Evolutionary conservation across 2,888 invertebrate species (phyloP).

Genomic region (Nudaria mundana): DNA sequence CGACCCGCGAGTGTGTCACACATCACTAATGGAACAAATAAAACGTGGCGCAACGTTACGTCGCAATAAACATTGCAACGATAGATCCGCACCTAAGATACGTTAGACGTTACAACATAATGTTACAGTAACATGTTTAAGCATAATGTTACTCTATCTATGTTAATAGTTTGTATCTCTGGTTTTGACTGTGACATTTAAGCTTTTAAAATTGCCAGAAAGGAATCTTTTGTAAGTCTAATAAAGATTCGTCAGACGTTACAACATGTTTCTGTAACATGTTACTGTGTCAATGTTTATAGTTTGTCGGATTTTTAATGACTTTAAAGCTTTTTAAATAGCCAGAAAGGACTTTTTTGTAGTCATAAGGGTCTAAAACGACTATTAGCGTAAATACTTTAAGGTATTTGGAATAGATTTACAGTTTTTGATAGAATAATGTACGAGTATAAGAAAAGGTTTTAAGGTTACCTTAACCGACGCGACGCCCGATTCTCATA

Average conservation of each 20-base stretch:
- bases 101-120: conserved; percentile 69
- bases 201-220: background rate
- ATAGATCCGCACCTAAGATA: conserved; percentile 94
- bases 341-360: too few relatives aligned
- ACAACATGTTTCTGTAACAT: background rate
- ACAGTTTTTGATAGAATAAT: too few relatives aligned
- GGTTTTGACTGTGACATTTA: background rate
- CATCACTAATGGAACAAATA: conserved; percentile 97
- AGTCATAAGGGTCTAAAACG: too few relatives aligned
- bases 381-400: too few relatives aligned
- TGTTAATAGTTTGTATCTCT: conserved; percentile 3
- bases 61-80: conserved; percentile 89
- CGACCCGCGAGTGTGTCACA: conserved; percentile 89
- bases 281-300: conserved; percentile 4
- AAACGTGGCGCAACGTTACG: conserved; percentile 91
- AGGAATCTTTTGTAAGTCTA: too few relatives aligned
- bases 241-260: conserved; percentile 87
- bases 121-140: conserved; percentile 5
- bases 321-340: background rate
- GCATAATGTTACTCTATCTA: too few relatives aligned
- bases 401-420: background rate
- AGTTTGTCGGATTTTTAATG: conserved; percentile 1
- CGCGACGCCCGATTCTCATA: too few relatives aligned
- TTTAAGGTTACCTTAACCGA: too few relatives aligned
- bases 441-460: too few relatives aligned